Conservation (phyloP, 2,113 vertebrate species). For the Psammodynastes pulverulentus region DNA sequence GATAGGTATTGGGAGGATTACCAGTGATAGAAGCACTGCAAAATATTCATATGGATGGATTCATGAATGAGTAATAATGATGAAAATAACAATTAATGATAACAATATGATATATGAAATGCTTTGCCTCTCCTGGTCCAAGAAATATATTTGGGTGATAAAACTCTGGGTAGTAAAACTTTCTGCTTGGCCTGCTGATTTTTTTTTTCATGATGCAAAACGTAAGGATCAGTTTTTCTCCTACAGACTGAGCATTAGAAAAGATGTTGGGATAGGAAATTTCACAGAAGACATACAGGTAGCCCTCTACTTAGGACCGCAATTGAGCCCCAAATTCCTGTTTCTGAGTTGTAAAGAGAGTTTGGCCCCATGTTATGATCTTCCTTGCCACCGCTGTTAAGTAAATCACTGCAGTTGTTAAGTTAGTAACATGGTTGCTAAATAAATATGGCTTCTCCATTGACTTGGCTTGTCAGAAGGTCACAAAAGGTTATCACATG, state of each 20-base stretch:
- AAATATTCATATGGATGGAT: background rate
- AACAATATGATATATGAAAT: background rate
- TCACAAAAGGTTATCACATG: background rate
- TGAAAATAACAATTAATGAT: background rate
- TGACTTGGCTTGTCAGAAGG: background rate
- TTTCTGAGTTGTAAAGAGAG: background rate
- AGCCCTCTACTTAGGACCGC: background rate
- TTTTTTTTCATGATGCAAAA: background rate
- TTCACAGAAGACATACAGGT: background rate
- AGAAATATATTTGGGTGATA: background rate
- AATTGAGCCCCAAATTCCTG: background rate
- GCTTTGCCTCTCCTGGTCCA: background rate
- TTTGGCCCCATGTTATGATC: background rate
- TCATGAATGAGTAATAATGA: background rate
- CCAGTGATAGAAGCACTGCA: background rate
- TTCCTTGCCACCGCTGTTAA: background rate
- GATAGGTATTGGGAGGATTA: background rate
- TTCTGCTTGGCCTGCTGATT: background rate
- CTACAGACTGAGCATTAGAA: background rate
- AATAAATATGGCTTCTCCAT: background rate
- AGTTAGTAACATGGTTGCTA: background rate
- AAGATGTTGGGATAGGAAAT: background rate
- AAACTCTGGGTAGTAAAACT: background rate
- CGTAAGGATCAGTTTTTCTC: background rate
- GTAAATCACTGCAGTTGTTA: background rate